Evolutionary conservation across 2,888 invertebrate genomes (phyloP).

Genomic region (Macrophya annulata): DNA sequence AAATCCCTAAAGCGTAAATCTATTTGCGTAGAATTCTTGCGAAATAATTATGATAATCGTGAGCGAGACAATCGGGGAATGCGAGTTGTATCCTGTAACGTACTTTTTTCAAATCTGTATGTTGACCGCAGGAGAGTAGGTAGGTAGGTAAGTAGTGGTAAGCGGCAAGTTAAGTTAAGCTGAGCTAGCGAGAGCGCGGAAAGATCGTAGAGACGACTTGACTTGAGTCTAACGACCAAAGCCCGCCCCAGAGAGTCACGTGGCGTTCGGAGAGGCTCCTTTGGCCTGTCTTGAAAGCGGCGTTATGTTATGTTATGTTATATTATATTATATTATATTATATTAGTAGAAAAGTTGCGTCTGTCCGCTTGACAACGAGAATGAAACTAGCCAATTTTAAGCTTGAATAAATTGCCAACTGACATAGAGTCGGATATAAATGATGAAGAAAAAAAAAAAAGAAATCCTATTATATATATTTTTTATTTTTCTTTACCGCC

Average conservation of each 20-base stretch:
- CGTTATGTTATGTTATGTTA: slow-evolving; percentile 10
- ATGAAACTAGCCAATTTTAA: background rate
- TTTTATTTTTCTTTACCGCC: background rate
- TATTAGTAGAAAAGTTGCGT: background rate
- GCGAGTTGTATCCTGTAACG: slow-evolving; percentile 52
- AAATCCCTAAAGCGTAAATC: slow-evolving; percentile 1
- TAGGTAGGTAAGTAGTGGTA: background rate
- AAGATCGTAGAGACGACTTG: slow-evolving; percentile 2
- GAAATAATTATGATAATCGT: slow-evolving; percentile 24
- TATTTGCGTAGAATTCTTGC: slow-evolving; percentile 3
- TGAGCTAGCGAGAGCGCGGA: background rate
- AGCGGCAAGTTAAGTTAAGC: background rate
- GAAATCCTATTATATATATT: background rate
- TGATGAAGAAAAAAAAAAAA: background rate
- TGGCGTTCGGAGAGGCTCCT: background rate
- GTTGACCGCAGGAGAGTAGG: slow-evolving; percentile 47
- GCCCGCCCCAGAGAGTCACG: slow-evolving; percentile 16
- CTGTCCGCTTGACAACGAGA: slow-evolving; percentile 36
- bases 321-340: background rate
- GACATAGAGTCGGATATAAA: background rate
- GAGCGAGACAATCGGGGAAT: slow-evolving; percentile 16
- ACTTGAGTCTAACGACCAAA: slow-evolving; percentile 41
- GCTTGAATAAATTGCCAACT: background rate
- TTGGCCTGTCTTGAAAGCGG: background rate
- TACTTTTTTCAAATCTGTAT: slow-evolving; percentile 52